Conservation (phyloP, 2,113 vertebrate species). For the Centropus unirufus region DNA sequence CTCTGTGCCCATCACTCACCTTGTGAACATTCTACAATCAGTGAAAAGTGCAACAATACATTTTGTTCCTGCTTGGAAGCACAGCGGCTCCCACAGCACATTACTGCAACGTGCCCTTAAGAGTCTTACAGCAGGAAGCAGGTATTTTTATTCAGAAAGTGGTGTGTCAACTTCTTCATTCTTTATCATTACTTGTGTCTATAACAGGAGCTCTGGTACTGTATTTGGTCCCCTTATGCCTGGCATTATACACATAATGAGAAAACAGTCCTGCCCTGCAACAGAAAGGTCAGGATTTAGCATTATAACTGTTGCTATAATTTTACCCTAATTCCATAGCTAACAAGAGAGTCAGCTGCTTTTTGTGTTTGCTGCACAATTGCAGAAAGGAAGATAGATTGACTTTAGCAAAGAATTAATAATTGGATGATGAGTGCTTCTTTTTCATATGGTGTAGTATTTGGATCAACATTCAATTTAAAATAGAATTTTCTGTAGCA, state of each 20-base stretch:
- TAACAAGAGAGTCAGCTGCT: background rate
- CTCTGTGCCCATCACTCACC: background rate
- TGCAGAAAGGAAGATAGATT: background rate
- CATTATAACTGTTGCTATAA: background rate
- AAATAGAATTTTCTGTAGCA: slow-evolving; percentile 36
- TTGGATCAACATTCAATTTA: slow-evolving; percentile 40
- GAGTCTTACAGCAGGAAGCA: background rate
- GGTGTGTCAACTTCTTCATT: background rate
- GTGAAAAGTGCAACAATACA: background rate
- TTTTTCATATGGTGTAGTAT: background rate
- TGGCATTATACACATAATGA: background rate
- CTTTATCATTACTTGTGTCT: background rate
- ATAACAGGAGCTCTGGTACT: background rate
- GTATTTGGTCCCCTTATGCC: background rate
- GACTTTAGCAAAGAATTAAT: slow-evolving; percentile 20
- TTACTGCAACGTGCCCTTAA: background rate
- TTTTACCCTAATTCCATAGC: background rate
- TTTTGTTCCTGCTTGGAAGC: slow-evolving; percentile 20
- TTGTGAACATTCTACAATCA: background rate
- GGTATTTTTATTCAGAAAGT: background rate
- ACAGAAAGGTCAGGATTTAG: slow-evolving; percentile 4
- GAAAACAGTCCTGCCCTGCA: background rate
- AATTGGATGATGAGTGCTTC: background rate
- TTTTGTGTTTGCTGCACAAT: background rate
- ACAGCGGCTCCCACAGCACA: background rate